Evolutionary conservation across 1,140 invertebrate genomes (phyloP).

Genomic region (Pseudobourletiella spinata): DNA sequence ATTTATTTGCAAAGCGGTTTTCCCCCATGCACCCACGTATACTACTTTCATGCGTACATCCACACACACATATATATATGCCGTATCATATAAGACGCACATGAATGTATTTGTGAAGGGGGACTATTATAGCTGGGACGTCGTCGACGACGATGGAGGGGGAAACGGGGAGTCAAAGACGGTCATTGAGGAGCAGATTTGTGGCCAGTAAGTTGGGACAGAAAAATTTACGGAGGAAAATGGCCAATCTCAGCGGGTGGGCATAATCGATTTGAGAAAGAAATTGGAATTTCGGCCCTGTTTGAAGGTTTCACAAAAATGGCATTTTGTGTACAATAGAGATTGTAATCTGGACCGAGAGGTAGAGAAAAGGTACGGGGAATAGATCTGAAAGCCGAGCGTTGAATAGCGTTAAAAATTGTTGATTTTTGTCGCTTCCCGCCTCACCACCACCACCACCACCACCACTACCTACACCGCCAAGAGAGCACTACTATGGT

Average conservation of each 20-base stretch:
- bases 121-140: too few species aligned
- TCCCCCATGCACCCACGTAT: too few species aligned
- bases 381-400: slow-evolving; percentile 21
- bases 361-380: slow-evolving; percentile 33
- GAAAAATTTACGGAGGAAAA: slow-evolving; percentile 33
- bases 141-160: too few species aligned
- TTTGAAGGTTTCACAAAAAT: slow-evolving; percentile 35
- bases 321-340: slow-evolving; percentile 37
- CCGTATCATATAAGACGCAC: too few species aligned
- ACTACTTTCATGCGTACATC: too few species aligned
- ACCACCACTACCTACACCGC: too few species aligned
- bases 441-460: too few species aligned
- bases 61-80: too few species aligned
- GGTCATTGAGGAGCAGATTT: slow-evolving; percentile 32
- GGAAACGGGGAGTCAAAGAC: slow-evolving; percentile 9
- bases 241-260: slow-evolving; percentile 32
- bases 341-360: slow-evolving; percentile 36
- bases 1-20: not conserved
- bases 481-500: not conserved
- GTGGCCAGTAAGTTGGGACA: slow-evolving; percentile 23
- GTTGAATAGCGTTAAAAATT: slow-evolving; percentile 38
- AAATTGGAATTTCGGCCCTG: slow-evolving; percentile 35
- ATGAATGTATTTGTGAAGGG: too few species aligned
- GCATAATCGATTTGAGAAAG: slow-evolving; percentile 36
- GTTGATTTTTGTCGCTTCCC: slow-evolving; percentile 36